Percentiles rank a stretch among this genome's conserved stretches.
These are phyloP conservation scores for Corythornis madagascariensis DNA, from an alignment of 2,113 vertebrate genomes.

Conservation along the genomic window DNA sequence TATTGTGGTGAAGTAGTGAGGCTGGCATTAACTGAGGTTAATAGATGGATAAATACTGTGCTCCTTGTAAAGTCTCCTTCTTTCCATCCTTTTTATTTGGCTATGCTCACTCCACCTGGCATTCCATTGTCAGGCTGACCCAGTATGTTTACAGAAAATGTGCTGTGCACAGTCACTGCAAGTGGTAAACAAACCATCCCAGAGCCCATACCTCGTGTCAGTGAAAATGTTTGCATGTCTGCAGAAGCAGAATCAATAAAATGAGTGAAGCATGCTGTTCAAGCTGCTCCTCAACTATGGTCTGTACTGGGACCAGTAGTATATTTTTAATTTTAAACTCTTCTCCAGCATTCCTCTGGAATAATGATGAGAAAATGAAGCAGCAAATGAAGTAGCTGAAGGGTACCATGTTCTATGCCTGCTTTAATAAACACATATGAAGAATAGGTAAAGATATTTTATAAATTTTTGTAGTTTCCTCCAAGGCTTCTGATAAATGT, in stretches of 20 bases:
- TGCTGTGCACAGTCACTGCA: not conserved
- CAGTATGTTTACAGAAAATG: not conserved
- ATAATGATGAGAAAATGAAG: not conserved
- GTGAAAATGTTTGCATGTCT: not conserved
- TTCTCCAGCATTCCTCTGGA: not conserved
- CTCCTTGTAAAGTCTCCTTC: not conserved
- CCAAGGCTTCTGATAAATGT: not conserved
- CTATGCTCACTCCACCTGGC: not conserved
- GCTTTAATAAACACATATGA: not conserved
- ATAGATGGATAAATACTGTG: not conserved
- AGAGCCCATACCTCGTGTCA: fast-evolving
- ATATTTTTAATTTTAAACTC: not conserved
- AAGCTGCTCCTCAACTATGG: not conserved
- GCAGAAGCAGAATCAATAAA: not conserved
- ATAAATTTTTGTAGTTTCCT: not conserved
- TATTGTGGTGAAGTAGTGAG: not conserved
- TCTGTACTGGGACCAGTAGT: not conserved
- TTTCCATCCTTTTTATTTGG: not conserved
- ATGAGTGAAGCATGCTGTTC: not conserved
- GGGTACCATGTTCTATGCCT: not conserved
- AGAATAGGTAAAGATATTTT: not conserved
- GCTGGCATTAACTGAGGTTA: not conserved
- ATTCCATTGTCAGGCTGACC: not conserved
- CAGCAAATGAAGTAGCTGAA: not conserved
- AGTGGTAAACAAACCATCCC: not conserved